phyloP scores from a whole-genome alignment of 2,113 vertebrate species.

The Brachirus orientalis region DNA sequence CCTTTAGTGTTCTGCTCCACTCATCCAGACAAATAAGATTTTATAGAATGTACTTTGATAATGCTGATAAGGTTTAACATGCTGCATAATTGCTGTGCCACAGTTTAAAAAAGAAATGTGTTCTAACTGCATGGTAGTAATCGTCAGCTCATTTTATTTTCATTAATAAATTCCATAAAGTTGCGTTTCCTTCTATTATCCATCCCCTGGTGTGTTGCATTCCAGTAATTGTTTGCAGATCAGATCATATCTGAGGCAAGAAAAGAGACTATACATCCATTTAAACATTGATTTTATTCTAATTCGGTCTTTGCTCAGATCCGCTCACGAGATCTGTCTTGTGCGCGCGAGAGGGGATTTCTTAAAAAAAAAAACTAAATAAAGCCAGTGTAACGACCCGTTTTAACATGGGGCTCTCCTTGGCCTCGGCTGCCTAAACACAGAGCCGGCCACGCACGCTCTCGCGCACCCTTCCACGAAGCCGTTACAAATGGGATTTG shows the following conservation, averaged over 20 bases:
- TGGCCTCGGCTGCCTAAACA: slow-evolving; percentile 84
- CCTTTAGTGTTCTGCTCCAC: not conserved
- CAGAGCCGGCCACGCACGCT: slow-evolving; percentile 23
- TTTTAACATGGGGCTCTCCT: slow-evolving; percentile 84
- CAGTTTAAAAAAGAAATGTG: slow-evolving; percentile 10
- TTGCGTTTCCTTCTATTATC: slow-evolving; percentile 34
- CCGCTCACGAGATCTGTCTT: slow-evolving; percentile 81
- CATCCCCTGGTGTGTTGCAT: slow-evolving; percentile 49
- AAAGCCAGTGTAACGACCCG: slow-evolving; percentile 70
- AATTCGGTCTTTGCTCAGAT: slow-evolving; percentile 75
- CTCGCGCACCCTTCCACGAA: slow-evolving; percentile 36
- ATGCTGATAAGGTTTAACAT: slow-evolving; percentile 42
- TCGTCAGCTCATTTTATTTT: slow-evolving; percentile 34
- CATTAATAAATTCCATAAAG: slow-evolving; percentile 61
- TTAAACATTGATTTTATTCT: slow-evolving; percentile 79
- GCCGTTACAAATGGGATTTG: slow-evolving; percentile 96
- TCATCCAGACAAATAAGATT: slow-evolving; percentile 24
- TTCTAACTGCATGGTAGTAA: slow-evolving; percentile 28
- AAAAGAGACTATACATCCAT: slow-evolving; percentile 39
- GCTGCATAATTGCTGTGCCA: slow-evolving; percentile 14
- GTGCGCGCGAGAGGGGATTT: slow-evolving; percentile 74
- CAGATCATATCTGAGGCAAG: slow-evolving; percentile 50
- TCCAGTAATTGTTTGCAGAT: slow-evolving; percentile 65
- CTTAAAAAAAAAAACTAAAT: slow-evolving; percentile 70
- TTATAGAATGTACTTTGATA: not conserved